phyloP scores from a whole-genome alignment of 2,797 vertebrate genomes.

The Synaphobranchus kaupii region DNA sequence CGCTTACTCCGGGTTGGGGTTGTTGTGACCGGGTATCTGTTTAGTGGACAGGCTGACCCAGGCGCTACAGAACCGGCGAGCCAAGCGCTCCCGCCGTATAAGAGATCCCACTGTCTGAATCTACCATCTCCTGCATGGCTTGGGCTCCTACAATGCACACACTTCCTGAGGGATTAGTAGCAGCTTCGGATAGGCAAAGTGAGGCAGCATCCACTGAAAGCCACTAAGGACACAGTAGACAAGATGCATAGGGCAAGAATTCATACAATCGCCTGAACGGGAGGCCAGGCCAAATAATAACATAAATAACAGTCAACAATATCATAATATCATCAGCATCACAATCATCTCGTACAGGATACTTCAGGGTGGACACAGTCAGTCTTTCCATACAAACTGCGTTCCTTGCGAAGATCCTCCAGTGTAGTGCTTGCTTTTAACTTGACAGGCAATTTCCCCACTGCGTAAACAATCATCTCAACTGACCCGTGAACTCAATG shows the following conservation, averaged over 20 bases:
- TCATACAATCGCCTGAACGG: not conserved
- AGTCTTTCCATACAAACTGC: slow-evolving; percentile 18
- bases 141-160: slow-evolving; percentile 34
- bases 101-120: slow-evolving; percentile 28
- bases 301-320: slow-evolving; percentile 2
- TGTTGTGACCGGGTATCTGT: not conserved
- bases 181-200: slow-evolving; percentile 45
- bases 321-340: not conserved
- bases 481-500: slow-evolving; percentile 37
- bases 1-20: not conserved
- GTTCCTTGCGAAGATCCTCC: slow-evolving; percentile 31
- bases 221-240: slow-evolving; percentile 3
- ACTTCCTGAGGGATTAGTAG: slow-evolving; percentile 65
- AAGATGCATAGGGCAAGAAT: slow-evolving; percentile 8
- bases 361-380: not conserved
- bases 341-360: slow-evolving; percentile 15
- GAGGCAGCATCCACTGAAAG: slow-evolving; percentile 1
- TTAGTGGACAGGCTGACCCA: not conserved
- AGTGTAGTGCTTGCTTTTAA: slow-evolving; percentile 30
- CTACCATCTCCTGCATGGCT: slow-evolving; percentile 36
- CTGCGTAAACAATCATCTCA: slow-evolving; percentile 35
- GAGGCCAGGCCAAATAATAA: not conserved
- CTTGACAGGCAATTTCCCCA: slow-evolving; percentile 25
- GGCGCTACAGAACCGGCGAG: not conserved
- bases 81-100: not conserved